Base-by-base conservation (phyloP, 64 coral and sea anemone genomes). In the Actinia tenebrosa region DNA sequence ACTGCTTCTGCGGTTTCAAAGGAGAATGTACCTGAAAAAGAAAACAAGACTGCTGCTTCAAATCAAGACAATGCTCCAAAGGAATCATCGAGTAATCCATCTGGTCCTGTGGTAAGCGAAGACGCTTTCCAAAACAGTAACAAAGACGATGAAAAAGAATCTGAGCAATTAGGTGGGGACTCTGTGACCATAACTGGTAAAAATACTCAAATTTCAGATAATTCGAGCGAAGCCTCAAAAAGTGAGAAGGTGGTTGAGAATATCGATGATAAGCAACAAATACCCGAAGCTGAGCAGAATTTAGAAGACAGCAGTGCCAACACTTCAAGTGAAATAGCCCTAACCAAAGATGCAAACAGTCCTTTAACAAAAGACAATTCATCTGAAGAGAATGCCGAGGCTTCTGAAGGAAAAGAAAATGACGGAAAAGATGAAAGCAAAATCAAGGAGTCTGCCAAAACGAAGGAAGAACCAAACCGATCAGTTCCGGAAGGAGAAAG, bases 381-480 rank as follows among this genome's bases (percentile, higher is more conserved):
- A 1, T 45, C 75, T 55, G 44, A n/a, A 55, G 50, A 22, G 27
- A 23, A 44, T 25, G n/a, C n/a, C 16, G 77, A 75, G 18, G 86
- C 71, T 16, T 86, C 66, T 27, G 69, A 75, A 75, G 37, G 53
- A 82, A 45, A 52, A 15, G 53, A 52, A 62, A 30, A 17, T 45
- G 66, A 80, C 77, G 80, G 3, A n/a, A 92, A 79, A 54, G 50
- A 87, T 50, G 78, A 45, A 81, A 81, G 79, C 8, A 60, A 85
- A 64, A 85, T 14, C 83, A 56, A 85, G 13, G 80, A 83, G 27
- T 50, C 80, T 50, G 30, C 2, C 30, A 15, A 58, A 85, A 37
- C 3, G 25, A 85, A 17, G 9, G 56, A 85, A 45, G 83, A 85
- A 64, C 6, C 86, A 30, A 42, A 23, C 22, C 77, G 1, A 45